Evolutionary conservation across 2,113 vertebrate genomes (phyloP).

Genomic region (Grus americana): DNA sequence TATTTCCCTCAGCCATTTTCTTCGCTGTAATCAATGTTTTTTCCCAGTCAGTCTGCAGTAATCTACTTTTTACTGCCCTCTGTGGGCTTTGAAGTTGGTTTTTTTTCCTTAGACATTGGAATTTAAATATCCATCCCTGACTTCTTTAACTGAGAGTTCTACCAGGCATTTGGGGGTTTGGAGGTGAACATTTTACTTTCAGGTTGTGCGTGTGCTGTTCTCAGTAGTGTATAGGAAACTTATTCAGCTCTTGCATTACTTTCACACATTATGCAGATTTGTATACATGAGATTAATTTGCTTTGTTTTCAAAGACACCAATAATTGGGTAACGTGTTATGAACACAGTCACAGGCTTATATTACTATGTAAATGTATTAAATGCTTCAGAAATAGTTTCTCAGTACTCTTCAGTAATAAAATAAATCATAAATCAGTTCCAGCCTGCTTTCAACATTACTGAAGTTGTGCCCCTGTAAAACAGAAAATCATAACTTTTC

Average conservation of each 20-base stretch:
- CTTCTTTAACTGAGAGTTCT: not conserved
- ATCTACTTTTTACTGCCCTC: not conserved
- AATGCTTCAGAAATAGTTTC: not conserved
- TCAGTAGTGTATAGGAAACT: not conserved
- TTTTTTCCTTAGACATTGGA: not conserved
- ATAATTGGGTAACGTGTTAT: not conserved
- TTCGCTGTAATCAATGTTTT: not conserved
- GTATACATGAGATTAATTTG: not conserved
- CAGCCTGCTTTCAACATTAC: not conserved
- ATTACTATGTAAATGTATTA: not conserved
- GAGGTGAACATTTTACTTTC: not conserved
- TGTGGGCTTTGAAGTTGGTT: not conserved
- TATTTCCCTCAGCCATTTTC: not conserved
- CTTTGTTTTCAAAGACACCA: constrained; percentile 4
- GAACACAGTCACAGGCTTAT: not conserved
- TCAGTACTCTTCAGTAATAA: not conserved
- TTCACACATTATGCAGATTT: not conserved
- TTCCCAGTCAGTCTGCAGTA: not conserved
- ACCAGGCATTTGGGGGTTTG: not conserved
- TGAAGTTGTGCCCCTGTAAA: not conserved
- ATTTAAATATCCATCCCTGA: not conserved
- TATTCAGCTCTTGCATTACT: not conserved
- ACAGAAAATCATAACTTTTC: not conserved
- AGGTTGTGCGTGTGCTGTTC: not conserved
- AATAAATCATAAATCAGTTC: not conserved